phyloP scores from a whole-genome alignment of 1,140 invertebrate genomes.

The Tetramorium alpestre region DNA sequence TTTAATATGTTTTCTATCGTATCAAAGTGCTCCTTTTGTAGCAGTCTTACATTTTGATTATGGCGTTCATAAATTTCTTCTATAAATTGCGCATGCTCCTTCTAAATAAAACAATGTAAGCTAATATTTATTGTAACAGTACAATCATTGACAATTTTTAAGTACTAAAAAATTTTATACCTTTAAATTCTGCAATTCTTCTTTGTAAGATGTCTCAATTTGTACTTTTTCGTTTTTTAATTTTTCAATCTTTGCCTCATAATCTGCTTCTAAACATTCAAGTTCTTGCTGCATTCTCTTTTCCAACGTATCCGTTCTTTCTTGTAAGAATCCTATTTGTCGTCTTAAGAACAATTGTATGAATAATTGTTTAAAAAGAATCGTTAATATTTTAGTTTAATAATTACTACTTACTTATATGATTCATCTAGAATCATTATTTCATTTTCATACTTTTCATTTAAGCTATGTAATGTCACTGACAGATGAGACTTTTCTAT shows the following conservation, averaged over 20 bases:
- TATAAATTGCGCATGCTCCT: slow-evolving; percentile 73
- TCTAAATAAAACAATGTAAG: slow-evolving; percentile 66
- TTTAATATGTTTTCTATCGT: slow-evolving; percentile 80
- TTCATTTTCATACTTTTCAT: slow-evolving; percentile 81
- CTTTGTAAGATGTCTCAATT: slow-evolving; percentile 76
- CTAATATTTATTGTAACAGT: slow-evolving; percentile 2
- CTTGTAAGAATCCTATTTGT: slow-evolving; percentile 79
- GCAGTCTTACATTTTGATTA: slow-evolving; percentile 74
- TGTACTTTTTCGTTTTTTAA: slow-evolving; percentile 79
- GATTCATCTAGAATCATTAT: slow-evolving; percentile 80
- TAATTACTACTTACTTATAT: slow-evolving; percentile 76
- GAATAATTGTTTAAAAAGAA: slow-evolving; percentile 34
- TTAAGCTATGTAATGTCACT: slow-evolving; percentile 76
- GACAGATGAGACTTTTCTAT: slow-evolving; percentile 81
- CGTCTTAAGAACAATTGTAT: slow-evolving; percentile 72
- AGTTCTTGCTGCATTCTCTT: slow-evolving; percentile 76
- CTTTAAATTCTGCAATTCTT: slow-evolving; percentile 80
- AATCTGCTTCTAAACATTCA: slow-evolving; percentile 78
- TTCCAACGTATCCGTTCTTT: slow-evolving; percentile 79
- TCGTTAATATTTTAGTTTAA: slow-evolving; percentile 30
- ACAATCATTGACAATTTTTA: slow-evolving; percentile 12
- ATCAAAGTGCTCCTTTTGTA: slow-evolving; percentile 80
- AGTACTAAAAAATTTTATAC: slow-evolving; percentile 57
- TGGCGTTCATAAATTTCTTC: slow-evolving; percentile 79
- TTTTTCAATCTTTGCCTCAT: slow-evolving; percentile 80